Evolutionary conservation across 2,113 vertebrate genomes (phyloP).

Genomic region (Callipepla californica): DNA sequence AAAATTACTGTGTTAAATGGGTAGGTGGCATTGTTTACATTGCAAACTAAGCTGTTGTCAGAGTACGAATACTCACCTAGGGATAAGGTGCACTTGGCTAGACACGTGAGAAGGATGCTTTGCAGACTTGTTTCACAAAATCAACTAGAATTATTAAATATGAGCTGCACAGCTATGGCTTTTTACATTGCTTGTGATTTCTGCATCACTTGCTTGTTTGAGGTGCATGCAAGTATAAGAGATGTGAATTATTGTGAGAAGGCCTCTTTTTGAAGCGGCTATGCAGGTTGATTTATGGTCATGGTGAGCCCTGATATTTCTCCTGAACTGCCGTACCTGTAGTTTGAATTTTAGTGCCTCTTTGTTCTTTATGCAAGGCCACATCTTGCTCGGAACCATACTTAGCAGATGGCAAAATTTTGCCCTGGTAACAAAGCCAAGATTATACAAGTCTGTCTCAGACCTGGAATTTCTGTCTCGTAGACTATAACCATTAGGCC

Average conservation of each 20-base stretch:
- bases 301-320: not conserved
- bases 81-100: not conserved
- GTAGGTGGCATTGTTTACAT: not conserved
- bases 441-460: not conserved
- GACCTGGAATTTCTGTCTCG: not conserved
- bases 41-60: not conserved
- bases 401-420: not conserved
- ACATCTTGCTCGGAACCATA: not conserved
- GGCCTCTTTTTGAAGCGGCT: not conserved
- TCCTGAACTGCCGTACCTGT: fast-evolving
- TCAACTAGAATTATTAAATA: not conserved
- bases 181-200: not conserved
- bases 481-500: not conserved
- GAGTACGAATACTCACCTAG: fast-evolving
- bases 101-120: not conserved
- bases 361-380: not conserved
- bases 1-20: not conserved
- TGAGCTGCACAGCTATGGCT: not conserved
- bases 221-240: not conserved
- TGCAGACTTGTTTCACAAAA: not conserved
- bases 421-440: not conserved
- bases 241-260: not conserved
- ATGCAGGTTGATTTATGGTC: not conserved
- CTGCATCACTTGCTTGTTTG: not conserved
- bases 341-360: not conserved